Base-by-base conservation (phyloP, 1,140 invertebrate species). In the Drosophila melanica region DNA sequence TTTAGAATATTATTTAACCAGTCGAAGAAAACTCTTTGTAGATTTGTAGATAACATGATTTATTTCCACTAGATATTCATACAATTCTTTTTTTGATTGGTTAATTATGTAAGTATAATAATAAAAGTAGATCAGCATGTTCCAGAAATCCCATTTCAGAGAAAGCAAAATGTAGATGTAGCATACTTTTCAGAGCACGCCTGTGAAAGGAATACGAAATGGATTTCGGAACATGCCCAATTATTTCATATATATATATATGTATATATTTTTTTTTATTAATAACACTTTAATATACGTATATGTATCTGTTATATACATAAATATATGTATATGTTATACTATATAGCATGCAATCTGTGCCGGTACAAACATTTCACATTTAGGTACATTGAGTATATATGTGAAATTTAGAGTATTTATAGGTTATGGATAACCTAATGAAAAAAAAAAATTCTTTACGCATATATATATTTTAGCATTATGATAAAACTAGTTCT, bases 361-460 rank as follows among this genome's bases (percentile, higher is more conserved):
- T 50, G 18, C 57, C 63, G 60, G 59, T 62, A 72, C 64, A 65
- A 37, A 71, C 30, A 48, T 65, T 54, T 65, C 18, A 39, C 20
- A 67, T 47, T 55, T 72, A 71, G 69, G 62, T 76, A 76, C 74
- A 55, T 62, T 16, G 20, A 71, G 62, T 76, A 76, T 53, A 63
- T 74, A 73, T 68, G 39, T n/a, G 54, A 37, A 39, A 50, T 4
- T 23, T 12, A 10, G 18, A 1, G 12, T 6, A 23, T 42, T 42
- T 18, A 35, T 18, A 9, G 42, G 41, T 23, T 48, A 11, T 33
- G 12, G 5, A 27, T n/a, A 27, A 30, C 2, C 23, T 33, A 2
- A 14, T 10, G 41, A 14, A 27, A 45, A 51, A 63, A 68, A 67
- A 47, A 18, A 10, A 8, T 4, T 2, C 23, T 57, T 44, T 20